Percentiles rank a stretch among this genome's conserved stretches.
Evolutionary conservation across 2,888 invertebrate species (phyloP).

Genomic region (Drosophila bunnanda): DNA sequence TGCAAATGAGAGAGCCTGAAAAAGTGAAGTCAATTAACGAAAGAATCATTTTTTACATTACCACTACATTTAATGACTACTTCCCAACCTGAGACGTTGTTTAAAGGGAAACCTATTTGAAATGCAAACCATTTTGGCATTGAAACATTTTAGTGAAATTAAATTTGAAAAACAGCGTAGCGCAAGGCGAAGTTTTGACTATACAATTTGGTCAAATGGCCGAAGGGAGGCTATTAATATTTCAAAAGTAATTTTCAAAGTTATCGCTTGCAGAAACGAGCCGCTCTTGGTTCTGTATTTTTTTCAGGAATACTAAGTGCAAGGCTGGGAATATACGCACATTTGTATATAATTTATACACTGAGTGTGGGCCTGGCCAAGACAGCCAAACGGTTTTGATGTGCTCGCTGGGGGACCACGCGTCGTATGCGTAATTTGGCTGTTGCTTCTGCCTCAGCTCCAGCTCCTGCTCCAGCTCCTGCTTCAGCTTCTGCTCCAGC

Average conservation of each 20-base stretch:
- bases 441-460: constrained; percentile 42
- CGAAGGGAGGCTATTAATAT: constrained; percentile 58
- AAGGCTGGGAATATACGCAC: constrained; percentile 1
- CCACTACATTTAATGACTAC: not conserved
- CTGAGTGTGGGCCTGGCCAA: constrained; percentile 12
- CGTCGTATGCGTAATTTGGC: constrained; percentile 64
- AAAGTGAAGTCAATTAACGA: constrained; percentile 5
- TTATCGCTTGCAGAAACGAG: constrained; percentile 47
- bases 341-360: constrained; percentile 6
- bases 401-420: constrained; percentile 51
- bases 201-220: constrained; percentile 41
- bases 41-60: not conserved
- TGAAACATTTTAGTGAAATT: not conserved
- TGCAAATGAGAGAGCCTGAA: constrained; percentile 6
- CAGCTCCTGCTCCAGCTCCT: not conserved
- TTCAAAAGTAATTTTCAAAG: constrained; percentile 67
- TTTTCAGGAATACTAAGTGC: constrained; percentile 27
- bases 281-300: constrained; percentile 46
- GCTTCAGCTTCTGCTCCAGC: constrained; percentile 25
- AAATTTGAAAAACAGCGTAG: not conserved
- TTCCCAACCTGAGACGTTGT: not conserved
- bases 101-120: not conserved
- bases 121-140: constrained; percentile 10
- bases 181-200: constrained; percentile 2
- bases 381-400: constrained; percentile 42